Conservation (phyloP, 2,888 invertebrate genomes). For the Crossocerus cetratus region DNA sequence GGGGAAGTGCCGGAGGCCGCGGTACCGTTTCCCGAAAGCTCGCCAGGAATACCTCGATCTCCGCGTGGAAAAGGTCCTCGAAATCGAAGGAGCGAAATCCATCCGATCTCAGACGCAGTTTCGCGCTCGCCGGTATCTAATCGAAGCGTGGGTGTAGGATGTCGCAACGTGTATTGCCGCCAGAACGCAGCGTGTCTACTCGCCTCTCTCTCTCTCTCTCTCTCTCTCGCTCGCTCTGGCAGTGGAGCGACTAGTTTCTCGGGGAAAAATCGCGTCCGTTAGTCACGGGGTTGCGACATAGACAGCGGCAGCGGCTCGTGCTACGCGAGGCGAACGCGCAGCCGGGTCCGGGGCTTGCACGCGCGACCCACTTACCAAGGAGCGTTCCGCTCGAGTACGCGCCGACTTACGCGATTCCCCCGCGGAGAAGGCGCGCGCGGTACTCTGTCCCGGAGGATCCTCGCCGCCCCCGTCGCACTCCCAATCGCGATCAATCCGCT, state of each 20-base stretch:
- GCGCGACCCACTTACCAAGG: constrained; percentile 66
- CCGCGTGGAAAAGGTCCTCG: neutral
- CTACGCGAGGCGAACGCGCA: constrained; percentile 69
- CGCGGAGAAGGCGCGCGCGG: constrained; percentile 7
- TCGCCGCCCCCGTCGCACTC: neutral
- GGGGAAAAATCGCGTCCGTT: constrained; percentile 73
- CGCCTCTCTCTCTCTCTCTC: too few species aligned
- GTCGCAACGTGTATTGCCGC: constrained; percentile 70
- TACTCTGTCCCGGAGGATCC: neutral
- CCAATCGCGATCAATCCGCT: neutral
- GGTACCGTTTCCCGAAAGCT: neutral
- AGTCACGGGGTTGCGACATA: constrained; percentile 74
- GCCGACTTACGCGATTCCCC: constrained; percentile 1
- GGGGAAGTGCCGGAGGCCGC: neutral
- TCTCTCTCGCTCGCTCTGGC: constrained; percentile 9
- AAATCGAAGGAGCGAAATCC: too few species aligned
- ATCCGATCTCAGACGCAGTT: too few species aligned
- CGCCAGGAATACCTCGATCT: too few species aligned
- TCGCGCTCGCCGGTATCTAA: constrained; percentile 36
- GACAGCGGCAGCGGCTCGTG: constrained; percentile 60
- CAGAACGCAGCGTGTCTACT: constrained; percentile 59
- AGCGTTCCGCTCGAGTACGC: constrained; percentile 23
- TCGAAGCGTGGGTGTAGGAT: constrained; percentile 69
- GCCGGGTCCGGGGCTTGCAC: constrained; percentile 67
- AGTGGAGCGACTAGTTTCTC: constrained; percentile 70